Percentiles rank a stretch among this genome's conserved stretches.
These are phyloP conservation scores for Neopelma chrysocephalum DNA, from an alignment of 2,797 vertebrate species.

Conservation along the genomic window DNA sequence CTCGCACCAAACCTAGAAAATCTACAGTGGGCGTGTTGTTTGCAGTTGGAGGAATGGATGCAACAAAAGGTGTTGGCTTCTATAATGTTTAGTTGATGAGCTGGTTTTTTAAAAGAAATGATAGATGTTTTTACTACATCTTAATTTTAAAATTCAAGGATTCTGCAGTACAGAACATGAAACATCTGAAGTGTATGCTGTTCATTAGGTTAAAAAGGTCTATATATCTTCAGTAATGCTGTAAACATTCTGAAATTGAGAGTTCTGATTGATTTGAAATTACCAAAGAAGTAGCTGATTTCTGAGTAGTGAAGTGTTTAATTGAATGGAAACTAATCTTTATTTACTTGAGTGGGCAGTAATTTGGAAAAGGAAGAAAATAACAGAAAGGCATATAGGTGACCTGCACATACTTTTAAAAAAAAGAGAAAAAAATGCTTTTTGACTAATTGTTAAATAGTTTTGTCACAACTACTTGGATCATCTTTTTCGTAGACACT, in stretches of 20 bases:
- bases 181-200: background rate
- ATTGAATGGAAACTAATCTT: background rate
- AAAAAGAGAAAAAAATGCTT: background rate
- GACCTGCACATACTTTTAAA: background rate
- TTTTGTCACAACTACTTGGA: background rate
- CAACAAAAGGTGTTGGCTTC: slow-evolving; percentile 88
- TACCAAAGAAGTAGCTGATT: background rate
- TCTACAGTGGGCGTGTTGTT: slow-evolving; percentile 95
- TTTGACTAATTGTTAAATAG: background rate
- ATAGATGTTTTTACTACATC: background rate
- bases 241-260: background rate
- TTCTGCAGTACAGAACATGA: background rate
- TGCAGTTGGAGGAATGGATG: slow-evolving; percentile 96
- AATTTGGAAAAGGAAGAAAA: background rate
- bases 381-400: background rate
- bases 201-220: background rate
- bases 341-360: background rate
- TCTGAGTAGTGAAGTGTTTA: background rate
- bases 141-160: background rate
- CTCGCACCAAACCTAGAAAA: slow-evolving; percentile 94
- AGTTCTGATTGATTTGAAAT: background rate
- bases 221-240: background rate
- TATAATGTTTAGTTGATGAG: background rate
- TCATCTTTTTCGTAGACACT: background rate
- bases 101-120: background rate